Evolutionary conservation across 1,140 invertebrate species (phyloP), one percentile per base, ranked within the genome.

Genomic region (Drosophila grimshawi): DNA sequence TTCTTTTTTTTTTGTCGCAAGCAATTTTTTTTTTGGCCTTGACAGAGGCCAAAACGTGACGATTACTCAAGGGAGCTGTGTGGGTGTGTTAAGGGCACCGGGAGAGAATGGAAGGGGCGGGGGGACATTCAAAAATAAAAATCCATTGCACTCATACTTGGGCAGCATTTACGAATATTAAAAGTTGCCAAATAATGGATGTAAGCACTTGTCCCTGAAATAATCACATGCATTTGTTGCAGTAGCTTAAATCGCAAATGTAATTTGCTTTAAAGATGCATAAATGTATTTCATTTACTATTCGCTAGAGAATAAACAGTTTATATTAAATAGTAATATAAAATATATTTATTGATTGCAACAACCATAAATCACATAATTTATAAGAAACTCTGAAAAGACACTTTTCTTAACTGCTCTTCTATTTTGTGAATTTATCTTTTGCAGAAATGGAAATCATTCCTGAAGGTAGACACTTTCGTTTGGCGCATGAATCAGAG

Each of bases 391-490:
- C 1, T 1, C 19, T 19, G 19, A 19, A 19, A 19, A 1, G 19
- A 11, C 3, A 37, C 29, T 7, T 6, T 56, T 66, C 8, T 7
- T 5, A n/a, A 45, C 46, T 60, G 2, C 32, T 33, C n/a, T 46
- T 48, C 27, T 60, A 19, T 5, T n/a, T 51, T 63, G 30, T 66
- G 8, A 8, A 45, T 61, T 51, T 43, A 65, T 80, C 61, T 75
- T 30, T 94, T 94, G 52, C 93, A 96, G 95, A 95, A 94, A 96
- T 96, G 95, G 95, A 95, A 95, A 95, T 96, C 94, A 94, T 95
- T 94, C 93, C 95, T 91, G 95, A 96, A 94, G 96, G 96, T 92
- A 96, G 95, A 94, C 96, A 97, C 94, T 97, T 97, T 94, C 95
- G 95, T 95, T 95, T 97, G 94, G 95, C 96, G 88, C 93, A 94